Conservation (phyloP, 2,888 invertebrate genomes). For the Protophormia terraenovae region DNA sequence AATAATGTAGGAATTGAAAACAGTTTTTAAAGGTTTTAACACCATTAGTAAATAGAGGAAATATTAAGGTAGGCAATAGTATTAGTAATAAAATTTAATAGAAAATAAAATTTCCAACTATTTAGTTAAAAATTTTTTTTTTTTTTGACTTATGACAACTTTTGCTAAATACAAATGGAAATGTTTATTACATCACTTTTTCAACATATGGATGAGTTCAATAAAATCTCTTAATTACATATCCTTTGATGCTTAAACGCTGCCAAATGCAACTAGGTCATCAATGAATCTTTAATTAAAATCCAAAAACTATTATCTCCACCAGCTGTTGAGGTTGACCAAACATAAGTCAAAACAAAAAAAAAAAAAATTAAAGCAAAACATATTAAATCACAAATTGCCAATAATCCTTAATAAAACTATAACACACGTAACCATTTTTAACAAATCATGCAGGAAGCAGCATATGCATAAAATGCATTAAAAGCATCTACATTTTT, state of each 20-base stretch:
- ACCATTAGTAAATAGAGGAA: too few species aligned
- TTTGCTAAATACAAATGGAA: too few species aligned
- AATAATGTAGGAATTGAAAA: too few species aligned
- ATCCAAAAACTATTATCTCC: conserved; percentile 30
- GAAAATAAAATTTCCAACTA: too few species aligned
- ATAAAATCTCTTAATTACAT: conserved; percentile 25
- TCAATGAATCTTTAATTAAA: conserved; percentile 65
- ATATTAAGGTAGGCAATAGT: too few species aligned
- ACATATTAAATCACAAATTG: conserved; percentile 56
- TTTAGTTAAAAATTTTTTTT: too few species aligned
- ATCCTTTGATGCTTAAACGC: background rate
- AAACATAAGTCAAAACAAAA: background rate
- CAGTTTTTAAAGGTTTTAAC: too few species aligned
- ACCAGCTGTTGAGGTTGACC: conserved; percentile 54
- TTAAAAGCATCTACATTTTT: conserved; percentile 53
- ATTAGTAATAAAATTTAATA: too few species aligned
- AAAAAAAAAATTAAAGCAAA: background rate
- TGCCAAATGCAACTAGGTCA: conserved; percentile 48
- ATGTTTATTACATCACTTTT: too few species aligned
- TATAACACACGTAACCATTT: conserved; percentile 37
- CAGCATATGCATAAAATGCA: conserved; percentile 60
- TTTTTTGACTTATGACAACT: too few species aligned
- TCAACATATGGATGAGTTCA: background rate
- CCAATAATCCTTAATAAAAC: conserved; percentile 34
- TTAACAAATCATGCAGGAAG: conserved; percentile 38